phyloP scores from a whole-genome alignment of 2,888 invertebrate genomes.

The Lycia hirtaria region DNA sequence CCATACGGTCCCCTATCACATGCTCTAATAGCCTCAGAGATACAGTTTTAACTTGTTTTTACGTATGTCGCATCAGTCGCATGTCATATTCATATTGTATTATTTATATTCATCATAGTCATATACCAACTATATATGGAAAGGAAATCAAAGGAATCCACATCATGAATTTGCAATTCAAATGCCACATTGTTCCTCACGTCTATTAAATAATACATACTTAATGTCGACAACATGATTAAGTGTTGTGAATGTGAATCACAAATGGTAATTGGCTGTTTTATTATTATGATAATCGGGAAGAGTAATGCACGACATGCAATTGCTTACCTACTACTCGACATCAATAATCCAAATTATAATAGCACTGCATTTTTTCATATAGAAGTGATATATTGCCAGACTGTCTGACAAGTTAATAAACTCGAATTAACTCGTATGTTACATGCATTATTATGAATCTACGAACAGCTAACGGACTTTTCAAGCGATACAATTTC shows the following conservation, averaged over 20 bases:
- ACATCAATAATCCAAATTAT: constrained; percentile 29
- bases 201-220: constrained; percentile 47
- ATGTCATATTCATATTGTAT: too few relatives aligned
- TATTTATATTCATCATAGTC: too few relatives aligned
- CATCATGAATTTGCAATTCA: constrained; percentile 36
- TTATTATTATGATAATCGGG: constrained; percentile 63
- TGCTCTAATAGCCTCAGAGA: constrained; percentile 62
- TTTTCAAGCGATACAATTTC: constrained; percentile 42
- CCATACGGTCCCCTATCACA: constrained; percentile 63
- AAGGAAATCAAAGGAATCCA: constrained; percentile 24
- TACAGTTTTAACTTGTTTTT: constrained; percentile 60
- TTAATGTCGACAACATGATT: constrained; percentile 55
- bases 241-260: constrained; percentile 59
- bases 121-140: constrained; percentile 19
- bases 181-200: constrained; percentile 49
- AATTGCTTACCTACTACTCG: constrained; percentile 34
- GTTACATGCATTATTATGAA: constrained; percentile 34
- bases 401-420: constrained; percentile 37
- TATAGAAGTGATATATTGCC: constrained; percentile 22
- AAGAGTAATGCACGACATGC: constrained; percentile 59
- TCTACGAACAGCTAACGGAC: constrained; percentile 38
- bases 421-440: constrained; percentile 38
- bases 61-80: constrained; percentile 38
- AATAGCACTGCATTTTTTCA: constrained; percentile 29
- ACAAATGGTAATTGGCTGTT: constrained; percentile 66